Evolutionary conservation across 2,113 vertebrate genomes (phyloP), one percentile per base, ranked within the genome.

Genomic region (Oplegnathus fasciatus): DNA sequence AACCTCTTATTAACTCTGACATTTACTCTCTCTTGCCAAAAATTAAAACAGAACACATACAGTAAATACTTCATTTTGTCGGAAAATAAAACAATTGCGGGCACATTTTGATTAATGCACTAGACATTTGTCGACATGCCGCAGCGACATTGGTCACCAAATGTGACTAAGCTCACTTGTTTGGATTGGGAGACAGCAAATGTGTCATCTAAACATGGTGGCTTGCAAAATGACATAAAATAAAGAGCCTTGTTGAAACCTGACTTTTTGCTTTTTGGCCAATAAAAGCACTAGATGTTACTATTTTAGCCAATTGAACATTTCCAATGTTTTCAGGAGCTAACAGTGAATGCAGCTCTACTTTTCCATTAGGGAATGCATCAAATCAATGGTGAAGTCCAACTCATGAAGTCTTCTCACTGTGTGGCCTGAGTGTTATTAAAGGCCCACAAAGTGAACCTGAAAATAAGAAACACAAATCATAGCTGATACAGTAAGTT

Each of bases 1-100:
- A 94, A 90, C 90, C 88, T 91, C 87, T 89, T 89, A 93, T 92
- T 94, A 92, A 90, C 57, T 85, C 55, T 86, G 86, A 93, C 86
- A 82, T 92, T 91, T 86, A 76, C 55, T 66, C 67, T 84, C 86
- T 65, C 34, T 72, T 72, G 86, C 85, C 87, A 92, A 86, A 89
- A 72, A 75, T 66, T 77, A 37, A 85, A 88, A 89, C 78, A 83
- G 75, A 91, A 60, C 54, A 60, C 71, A 44, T 50, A 77, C 0
- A 20, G 71, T 85, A 75, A 86, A 89, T 82, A 32, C 78, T 69
- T 65, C 4, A 90, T 75, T 73, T 81, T 48, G 15, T 66, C 60
- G 86, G 85, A 89, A 91, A 88, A 85, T 58, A 83, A 90, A 92
- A 86, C 72, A 89, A 82, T 90, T 62, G 78, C 7, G 54, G 75